Conservation (phyloP, 2,113 vertebrate genomes). For the Cromileptes altivelis region DNA sequence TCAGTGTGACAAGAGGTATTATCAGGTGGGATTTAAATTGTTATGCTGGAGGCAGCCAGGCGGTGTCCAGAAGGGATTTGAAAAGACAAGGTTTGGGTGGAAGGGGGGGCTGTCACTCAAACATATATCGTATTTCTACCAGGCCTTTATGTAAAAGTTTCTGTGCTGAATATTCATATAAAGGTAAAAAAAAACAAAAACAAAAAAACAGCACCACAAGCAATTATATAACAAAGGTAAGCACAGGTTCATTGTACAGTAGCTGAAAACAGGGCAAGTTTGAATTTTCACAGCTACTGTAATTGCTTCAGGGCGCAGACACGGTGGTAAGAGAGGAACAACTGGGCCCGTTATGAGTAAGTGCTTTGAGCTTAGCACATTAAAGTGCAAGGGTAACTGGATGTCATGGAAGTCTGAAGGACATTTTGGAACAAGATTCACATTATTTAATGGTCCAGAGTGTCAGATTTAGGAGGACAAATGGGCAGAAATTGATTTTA, state of each 20-base stretch:
- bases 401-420: not conserved
- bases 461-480: too few relatives aligned
- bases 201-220: slow-evolving; percentile 3
- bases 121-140: slow-evolving; percentile 58
- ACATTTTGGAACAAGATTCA: not conserved
- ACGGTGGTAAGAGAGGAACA: not conserved
- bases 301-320: slow-evolving; percentile 39
- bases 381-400: slow-evolving; percentile 7
- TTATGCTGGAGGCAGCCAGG: slow-evolving; percentile 81
- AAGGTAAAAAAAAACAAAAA: slow-evolving; percentile 26
- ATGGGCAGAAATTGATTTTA: too few relatives aligned
- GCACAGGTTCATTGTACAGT: slow-evolving; percentile 14
- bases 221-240: slow-evolving; percentile 51
- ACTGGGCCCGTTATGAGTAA: slow-evolving; percentile 2
- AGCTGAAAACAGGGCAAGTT: slow-evolving; percentile 8
- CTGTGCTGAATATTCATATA: slow-evolving; percentile 65
- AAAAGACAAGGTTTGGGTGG: slow-evolving; percentile 53
- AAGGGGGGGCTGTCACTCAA: slow-evolving; percentile 71
- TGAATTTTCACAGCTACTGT: slow-evolving; percentile 13
- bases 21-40: slow-evolving; percentile 84
- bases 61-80: slow-evolving; percentile 81
- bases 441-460: not conserved
- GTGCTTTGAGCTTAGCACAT: slow-evolving; percentile 18
- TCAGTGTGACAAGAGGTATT: slow-evolving; percentile 77
- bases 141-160: slow-evolving; percentile 57